phyloP scores from a whole-genome alignment of 92 coral and sea anemone species.

The Parazoanthus atlanticus region DNA sequence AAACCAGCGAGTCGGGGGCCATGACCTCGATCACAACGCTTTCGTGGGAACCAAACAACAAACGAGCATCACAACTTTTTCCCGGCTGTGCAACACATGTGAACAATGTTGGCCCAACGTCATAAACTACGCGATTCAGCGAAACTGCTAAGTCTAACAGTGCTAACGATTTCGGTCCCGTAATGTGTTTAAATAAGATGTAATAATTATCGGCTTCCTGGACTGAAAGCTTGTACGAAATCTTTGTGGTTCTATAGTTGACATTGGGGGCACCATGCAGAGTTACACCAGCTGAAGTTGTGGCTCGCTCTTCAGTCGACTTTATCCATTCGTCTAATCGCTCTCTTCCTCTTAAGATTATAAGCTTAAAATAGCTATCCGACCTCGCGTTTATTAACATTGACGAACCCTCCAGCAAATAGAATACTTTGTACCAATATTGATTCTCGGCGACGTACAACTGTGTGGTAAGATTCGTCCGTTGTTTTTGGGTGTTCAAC shows the following conservation, averaged over 20 bases:
- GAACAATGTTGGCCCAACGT: conserved; percentile 57
- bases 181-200: conserved; percentile 65
- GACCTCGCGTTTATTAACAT: conserved; percentile 69
- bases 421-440: conserved; percentile 87
- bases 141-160: conserved; percentile 52
- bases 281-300: neutral
- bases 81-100: conserved; percentile 67
- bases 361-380: conserved; percentile 66
- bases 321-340: conserved; percentile 79
- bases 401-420: conserved; percentile 72
- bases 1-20: conserved; percentile 33
- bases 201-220: conserved; percentile 67
- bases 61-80: conserved; percentile 61
- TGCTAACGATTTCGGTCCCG: conserved; percentile 51
- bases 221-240: conserved; percentile 63
- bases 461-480: conserved; percentile 67
- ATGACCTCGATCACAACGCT: conserved; percentile 68
- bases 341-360: conserved; percentile 76
- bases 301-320: conserved; percentile 13
- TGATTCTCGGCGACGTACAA: conserved; percentile 57
- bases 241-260: conserved; percentile 54
- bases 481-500: conserved; percentile 49
- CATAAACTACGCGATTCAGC: conserved; percentile 67
- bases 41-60: conserved; percentile 78
- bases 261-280: neutral